Evolutionary conservation across 2,888 invertebrate species (phyloP), one percentile per base, ranked within the genome.

Genomic region (Zelleria hepariella): DNA sequence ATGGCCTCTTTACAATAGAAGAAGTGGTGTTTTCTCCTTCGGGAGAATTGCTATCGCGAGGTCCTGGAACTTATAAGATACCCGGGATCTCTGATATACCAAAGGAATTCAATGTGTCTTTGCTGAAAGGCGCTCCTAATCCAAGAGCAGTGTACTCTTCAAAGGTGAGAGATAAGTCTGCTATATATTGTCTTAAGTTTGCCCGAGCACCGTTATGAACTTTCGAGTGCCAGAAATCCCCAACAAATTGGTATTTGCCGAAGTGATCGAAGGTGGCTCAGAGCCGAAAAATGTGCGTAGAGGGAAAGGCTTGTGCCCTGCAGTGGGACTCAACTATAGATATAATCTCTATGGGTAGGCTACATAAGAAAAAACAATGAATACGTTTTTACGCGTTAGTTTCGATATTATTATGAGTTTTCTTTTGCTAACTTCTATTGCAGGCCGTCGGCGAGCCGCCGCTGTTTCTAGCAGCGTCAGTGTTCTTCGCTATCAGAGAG

Each of bases 391-490:
- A n/a, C n/a, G n/a, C n/a, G n/a, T n/a, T n/a, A n/a, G n/a, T n/a
- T n/a, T n/a, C n/a, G n/a, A n/a, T n/a, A n/a, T n/a, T n/a, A n/a
- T n/a, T n/a, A n/a, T n/a, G n/a, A n/a, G n/a, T n/a, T 5, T 42
- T 42, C 2, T 21, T 57, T 57, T n/a, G 32, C 6, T 48, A 23
- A 54, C 23, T 57, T 18, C 27, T 48, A 62, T 86, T 87, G 32
- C 68, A 97, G 96, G 98, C 96, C 62, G 93, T 98, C 18, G 98
- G 98, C 0, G 98, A 98, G 78, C 98, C 98, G 0, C 98, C 98
- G 0, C 81, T 98, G 2, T 96, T 98, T 75, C 89, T 98, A 52
- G 96, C 97, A 0, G 91, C 94, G 6, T 93, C 97, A 0, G 92
- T 93, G 0, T 95, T 95, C 76, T 97, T 96, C 73, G 98, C 98